Evolutionary conservation across 2,888 invertebrate species (phyloP), one percentile per base, ranked within the genome.

Genomic region (Smittia aterrima): DNA sequence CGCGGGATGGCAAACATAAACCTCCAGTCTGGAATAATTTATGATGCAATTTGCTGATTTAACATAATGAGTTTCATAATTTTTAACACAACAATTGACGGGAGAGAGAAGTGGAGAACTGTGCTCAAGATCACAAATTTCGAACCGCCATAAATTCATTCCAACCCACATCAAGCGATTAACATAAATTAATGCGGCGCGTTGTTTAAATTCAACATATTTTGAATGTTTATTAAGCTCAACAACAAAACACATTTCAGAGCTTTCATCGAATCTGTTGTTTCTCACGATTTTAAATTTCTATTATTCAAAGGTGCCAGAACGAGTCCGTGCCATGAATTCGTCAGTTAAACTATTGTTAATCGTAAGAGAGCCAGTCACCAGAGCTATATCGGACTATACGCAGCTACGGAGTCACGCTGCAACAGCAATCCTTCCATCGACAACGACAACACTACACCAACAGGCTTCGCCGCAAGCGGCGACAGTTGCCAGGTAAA

Each of bases 291-390:
- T 3, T 22, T 18, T 13, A 7, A 47, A 3, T 22, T 22, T 58
- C n/a, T 20, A 3, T 22, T 18, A 4, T 58, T 58, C 78, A 93
- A n/a, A n/a, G 90, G 97, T 95, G 38, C 97, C 98, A 11, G 93
- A 95, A 83, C 86, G 98, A 77, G 95, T 99, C 73, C 87, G 91
- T 77, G 92, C 93, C 75, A 96, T 98, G 95, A 97, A 98, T 85
- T 89, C 92, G 7, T 91, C 92, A 80, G 91, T 96, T 76, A 93
- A 95, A 79, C 85, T 99, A 75, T 87, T 98, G 76, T 86, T 98
- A 78, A 96, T 98, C 79, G 94, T 99, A 22, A 88, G 98, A 13
- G 96, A 99, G 82, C 98, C 98, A 1, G 96, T 98, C 74, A 95
- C 94, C 18, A 87, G 98, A 74, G 94, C 96, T 71, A 93, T 99